phyloP scores from a whole-genome alignment of 2,797 vertebrate species.

The Darevskia nairensis region DNA sequence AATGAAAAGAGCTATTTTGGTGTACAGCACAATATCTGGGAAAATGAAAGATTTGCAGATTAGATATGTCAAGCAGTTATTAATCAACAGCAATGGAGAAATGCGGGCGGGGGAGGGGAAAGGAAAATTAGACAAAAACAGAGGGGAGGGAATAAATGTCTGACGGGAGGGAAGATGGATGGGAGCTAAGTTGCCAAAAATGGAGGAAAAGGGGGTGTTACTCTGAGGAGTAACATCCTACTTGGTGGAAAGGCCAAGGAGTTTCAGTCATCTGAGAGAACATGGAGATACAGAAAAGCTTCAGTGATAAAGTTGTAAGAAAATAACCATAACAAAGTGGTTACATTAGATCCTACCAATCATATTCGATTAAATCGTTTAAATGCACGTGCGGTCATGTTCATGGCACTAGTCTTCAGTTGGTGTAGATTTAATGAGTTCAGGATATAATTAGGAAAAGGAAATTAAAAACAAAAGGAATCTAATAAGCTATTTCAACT shows the following conservation, averaged over 20 bases:
- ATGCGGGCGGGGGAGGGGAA: neutral
- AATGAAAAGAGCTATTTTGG: conserved; percentile 15
- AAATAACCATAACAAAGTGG: neutral
- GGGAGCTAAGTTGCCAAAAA: conserved; percentile 18
- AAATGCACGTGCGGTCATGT: conserved; percentile 1
- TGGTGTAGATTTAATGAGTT: neutral
- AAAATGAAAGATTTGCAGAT: conserved; percentile 41
- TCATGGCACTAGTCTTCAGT: neutral
- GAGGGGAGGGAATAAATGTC: conserved; percentile 27
- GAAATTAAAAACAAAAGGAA: neutral
- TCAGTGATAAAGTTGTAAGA: neutral
- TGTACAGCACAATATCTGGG: conserved; percentile 16
- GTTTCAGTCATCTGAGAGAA: neutral
- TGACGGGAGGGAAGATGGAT: conserved; percentile 33
- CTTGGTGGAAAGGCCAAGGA: neutral
- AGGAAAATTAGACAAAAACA: conserved; percentile 26
- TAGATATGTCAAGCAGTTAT: conserved; percentile 31
- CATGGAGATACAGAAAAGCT: neutral
- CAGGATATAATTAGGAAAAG: neutral
- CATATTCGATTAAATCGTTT: neutral
- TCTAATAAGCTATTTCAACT: neutral
- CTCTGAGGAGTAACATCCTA: neutral
- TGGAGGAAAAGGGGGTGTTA: neutral
- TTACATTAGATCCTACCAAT: neutral
- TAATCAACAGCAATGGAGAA: conserved; percentile 33